Evolutionary conservation across 2,888 invertebrate species (phyloP).

Genomic region (Xylota sylvarum): DNA sequence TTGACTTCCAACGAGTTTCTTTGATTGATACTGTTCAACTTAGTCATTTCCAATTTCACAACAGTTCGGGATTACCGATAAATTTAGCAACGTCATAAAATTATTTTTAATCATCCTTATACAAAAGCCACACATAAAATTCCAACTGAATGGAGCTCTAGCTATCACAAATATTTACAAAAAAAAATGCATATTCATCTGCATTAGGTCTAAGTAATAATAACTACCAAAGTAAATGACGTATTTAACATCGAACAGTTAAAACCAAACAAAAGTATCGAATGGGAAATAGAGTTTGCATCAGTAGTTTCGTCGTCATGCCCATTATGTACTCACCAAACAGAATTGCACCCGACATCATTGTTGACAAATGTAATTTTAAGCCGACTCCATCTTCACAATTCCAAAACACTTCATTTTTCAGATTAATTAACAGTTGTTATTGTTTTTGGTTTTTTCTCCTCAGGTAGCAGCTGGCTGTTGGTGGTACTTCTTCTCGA

Average conservation of each 20-base stretch:
- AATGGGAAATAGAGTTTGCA: slow-evolving; percentile 1
- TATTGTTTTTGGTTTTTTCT: slow-evolving; percentile 32
- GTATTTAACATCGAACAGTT: neutral
- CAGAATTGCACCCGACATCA: neutral
- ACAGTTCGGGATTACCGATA: no score
- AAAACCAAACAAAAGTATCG: neutral
- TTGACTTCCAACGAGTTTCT: no score
- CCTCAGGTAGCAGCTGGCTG: slow-evolving; percentile 92
- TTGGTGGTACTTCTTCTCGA: slow-evolving; percentile 98
- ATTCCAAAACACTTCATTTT: neutral
- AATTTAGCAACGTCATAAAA: no score
- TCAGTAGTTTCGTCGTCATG: neutral
- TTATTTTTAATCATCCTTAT: no score
- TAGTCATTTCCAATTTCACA: no score
- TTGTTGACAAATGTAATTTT: neutral
- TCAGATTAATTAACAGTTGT: slow-evolving; percentile 2
- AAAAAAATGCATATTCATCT: neutral
- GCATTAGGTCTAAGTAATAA: neutral
- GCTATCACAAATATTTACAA: neutral
- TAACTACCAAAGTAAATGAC: neutral
- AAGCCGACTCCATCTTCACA: neutral
- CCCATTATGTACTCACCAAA: neutral
- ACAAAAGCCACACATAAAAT: neutral
- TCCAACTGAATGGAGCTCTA: neutral
- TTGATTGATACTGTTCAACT: no score